Evolutionary conservation across 2,113 vertebrate genomes (phyloP).

Genomic region (Xenopus laevis): DNA sequence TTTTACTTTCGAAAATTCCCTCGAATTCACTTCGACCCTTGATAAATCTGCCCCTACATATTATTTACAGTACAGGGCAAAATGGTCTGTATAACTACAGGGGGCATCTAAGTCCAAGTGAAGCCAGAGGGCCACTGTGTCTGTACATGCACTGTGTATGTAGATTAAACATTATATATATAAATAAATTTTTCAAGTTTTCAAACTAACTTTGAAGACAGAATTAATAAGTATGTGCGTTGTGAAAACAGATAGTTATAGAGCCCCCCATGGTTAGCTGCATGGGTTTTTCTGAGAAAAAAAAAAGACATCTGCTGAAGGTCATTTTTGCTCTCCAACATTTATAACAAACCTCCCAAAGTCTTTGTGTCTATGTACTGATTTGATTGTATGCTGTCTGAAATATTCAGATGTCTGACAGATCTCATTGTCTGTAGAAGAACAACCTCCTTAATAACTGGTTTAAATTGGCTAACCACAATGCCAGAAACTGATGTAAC

Average conservation of each 20-base stretch:
- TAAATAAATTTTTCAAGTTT: not conserved
- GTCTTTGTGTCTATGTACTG: slow-evolving; percentile 27
- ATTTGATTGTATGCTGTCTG: slow-evolving; percentile 50
- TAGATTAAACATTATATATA: not conserved
- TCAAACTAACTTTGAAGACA: slow-evolving; percentile 1
- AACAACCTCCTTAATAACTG: slow-evolving; percentile 30
- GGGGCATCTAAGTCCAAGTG: too few species aligned
- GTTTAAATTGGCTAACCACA: slow-evolving; percentile 31
- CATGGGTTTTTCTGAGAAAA: slow-evolving; percentile 8
- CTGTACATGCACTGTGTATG: too few species aligned
- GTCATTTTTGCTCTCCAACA: slow-evolving; percentile 11
- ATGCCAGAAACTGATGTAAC: slow-evolving; percentile 20
- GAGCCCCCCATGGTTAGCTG: slow-evolving; percentile 19
- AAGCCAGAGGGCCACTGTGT: too few species aligned
- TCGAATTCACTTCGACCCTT: too few species aligned
- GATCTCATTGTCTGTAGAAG: slow-evolving; percentile 33
- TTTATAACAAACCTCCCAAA: not conserved
- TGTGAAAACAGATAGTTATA: slow-evolving; percentile 6
- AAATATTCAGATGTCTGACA: slow-evolving; percentile 16
- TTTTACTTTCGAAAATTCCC: too few species aligned
- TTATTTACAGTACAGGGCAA: too few species aligned
- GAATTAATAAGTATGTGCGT: slow-evolving; percentile 27
- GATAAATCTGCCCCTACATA: too few species aligned
- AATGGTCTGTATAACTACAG: too few species aligned
- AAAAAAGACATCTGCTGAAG: slow-evolving; percentile 41